Conservation (phyloP, 2,888 invertebrate species). For the Clivina fossor region DNA sequence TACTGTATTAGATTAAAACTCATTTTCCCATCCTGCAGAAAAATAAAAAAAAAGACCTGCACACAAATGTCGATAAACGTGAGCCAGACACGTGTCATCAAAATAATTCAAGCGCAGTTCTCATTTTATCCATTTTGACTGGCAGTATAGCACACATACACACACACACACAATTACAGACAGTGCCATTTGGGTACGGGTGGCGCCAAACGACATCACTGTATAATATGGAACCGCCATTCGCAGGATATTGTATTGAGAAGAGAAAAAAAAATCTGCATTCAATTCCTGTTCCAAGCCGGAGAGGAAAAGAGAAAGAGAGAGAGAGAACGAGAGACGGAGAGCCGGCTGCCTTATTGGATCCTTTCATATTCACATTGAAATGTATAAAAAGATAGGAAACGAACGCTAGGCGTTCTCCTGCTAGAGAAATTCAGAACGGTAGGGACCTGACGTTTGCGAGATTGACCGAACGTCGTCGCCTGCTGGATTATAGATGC, state of each 20-base stretch:
- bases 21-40: too few relatives aligned
- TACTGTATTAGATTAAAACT: too few relatives aligned
- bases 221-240: slow-evolving; percentile 34
- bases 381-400: slow-evolving; percentile 33
- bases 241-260: slow-evolving; percentile 40
- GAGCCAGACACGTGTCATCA: slow-evolving; percentile 31
- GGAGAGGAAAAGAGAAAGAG: too few relatives aligned
- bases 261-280: slow-evolving; percentile 40
- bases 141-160: too few relatives aligned
- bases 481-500: too few relatives aligned
- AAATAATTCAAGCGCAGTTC: slow-evolving; percentile 31
- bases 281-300: slow-evolving; percentile 37
- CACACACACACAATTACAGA: too few relatives aligned
- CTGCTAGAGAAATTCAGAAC: slow-evolving; percentile 4
- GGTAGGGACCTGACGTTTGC: slow-evolving; percentile 10
- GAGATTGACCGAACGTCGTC: neutral
- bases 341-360: slow-evolving; percentile 30
- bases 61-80: too few relatives aligned
- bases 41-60: too few relatives aligned
- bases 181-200: too few relatives aligned
- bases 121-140: slow-evolving; percentile 30
- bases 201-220: too few relatives aligned
- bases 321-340: slow-evolving; percentile 28
- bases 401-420: slow-evolving; percentile 4
- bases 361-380: slow-evolving; percentile 35